Conservation (phyloP, 2,888 invertebrate genomes). For the Protodeltote pygarga region DNA sequence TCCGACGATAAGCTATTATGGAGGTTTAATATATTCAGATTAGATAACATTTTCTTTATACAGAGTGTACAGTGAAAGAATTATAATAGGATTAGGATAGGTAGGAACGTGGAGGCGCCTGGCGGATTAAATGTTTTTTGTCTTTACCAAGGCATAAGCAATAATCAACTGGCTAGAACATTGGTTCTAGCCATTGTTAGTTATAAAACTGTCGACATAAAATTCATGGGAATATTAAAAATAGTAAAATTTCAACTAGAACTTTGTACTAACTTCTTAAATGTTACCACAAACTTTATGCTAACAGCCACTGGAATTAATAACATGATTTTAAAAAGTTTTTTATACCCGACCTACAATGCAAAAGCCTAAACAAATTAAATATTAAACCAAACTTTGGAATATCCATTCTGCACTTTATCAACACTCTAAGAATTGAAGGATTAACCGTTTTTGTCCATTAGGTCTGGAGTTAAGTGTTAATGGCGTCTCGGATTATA, state of each 20-base stretch:
- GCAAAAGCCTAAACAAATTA: constrained; percentile 16
- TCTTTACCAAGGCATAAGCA: constrained; percentile 47
- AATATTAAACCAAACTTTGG: constrained; percentile 49
- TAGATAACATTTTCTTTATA: constrained; percentile 40
- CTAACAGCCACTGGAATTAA: no score
- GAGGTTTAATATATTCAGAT: constrained; percentile 34
- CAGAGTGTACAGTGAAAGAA: constrained; percentile 31
- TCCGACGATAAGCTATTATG: constrained; percentile 39
- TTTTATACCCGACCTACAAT: no score
- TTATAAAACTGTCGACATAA: constrained; percentile 21
- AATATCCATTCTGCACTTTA: constrained; percentile 67
- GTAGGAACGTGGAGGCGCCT: constrained; percentile 48
- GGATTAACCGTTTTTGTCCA: constrained; percentile 85
- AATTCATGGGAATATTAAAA: constrained; percentile 4
- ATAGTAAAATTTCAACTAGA: constrained; percentile 3
- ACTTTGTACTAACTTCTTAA: no score
- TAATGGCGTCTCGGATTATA: constrained; percentile 83
- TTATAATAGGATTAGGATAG: constrained; percentile 56
- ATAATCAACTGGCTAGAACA: constrained; percentile 57
- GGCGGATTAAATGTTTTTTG: constrained; percentile 59
- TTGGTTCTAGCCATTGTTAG: constrained; percentile 42
- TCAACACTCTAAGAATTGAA: constrained; percentile 67
- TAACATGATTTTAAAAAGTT: not conserved
- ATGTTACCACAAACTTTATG: no score
- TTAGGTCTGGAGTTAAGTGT: constrained; percentile 80